These are phyloP conservation scores for Tuta absoluta DNA, from an alignment of 2,888 invertebrate genomes.

Conservation along the genomic window DNA sequence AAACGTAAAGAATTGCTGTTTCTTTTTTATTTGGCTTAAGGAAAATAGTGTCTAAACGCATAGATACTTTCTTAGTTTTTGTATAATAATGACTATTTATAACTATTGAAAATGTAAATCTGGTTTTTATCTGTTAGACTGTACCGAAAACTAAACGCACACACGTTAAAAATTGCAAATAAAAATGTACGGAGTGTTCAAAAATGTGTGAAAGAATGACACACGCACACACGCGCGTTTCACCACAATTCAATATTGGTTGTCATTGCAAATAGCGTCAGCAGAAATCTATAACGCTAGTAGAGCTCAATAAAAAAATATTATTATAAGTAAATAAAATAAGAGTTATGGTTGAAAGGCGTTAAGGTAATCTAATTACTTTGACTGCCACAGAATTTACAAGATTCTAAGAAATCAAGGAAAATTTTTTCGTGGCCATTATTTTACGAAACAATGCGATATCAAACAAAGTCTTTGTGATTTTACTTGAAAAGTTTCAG, in stretches of 20 bases:
- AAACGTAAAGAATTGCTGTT: neutral
- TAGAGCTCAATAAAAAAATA: constrained; percentile 27
- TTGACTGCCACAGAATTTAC: neutral
- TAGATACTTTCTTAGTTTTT: neutral
- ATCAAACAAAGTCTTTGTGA: constrained; percentile 8
- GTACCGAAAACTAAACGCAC: constrained; percentile 55
- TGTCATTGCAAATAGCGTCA: constrained; percentile 70
- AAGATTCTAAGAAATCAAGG: neutral
- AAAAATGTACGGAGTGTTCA: constrained; percentile 70
- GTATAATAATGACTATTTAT: too few species aligned
- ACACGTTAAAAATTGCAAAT: constrained; percentile 61
- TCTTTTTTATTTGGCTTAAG: neutral
- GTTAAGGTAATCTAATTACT: too few species aligned
- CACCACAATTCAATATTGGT: constrained; percentile 77
- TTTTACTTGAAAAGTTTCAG: neutral
- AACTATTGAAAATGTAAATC: neutral
- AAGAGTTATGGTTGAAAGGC: neutral
- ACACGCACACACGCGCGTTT: constrained; percentile 62
- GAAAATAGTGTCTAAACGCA: neutral
- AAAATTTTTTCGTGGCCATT: neutral
- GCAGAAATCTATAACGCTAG: too few species aligned
- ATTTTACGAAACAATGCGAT: constrained; percentile 1
- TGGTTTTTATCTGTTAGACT: constrained; percentile 30
- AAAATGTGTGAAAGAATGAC: constrained; percentile 78
- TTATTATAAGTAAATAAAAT: neutral